Base-by-base conservation (phyloP, 2,113 vertebrate species). In the Todiramphus saurophagus region DNA sequence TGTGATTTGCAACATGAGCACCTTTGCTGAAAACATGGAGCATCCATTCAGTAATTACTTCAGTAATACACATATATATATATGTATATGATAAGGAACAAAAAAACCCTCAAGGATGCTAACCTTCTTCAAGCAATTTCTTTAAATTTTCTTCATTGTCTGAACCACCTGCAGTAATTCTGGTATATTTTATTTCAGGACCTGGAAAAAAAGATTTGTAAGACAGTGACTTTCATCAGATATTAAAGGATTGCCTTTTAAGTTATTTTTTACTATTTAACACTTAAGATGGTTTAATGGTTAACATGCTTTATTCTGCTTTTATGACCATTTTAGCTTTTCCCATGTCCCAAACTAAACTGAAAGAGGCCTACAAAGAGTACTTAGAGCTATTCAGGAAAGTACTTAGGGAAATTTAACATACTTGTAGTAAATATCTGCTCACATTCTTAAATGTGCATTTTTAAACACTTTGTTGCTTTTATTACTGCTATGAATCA, bases 141-240 rank as follows among this genome's bases (percentile, higher is more conserved):
- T 98, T 98, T 51, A 98, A 77, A 9, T 97, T 96, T 82, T 98
- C 98, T 81, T 97, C 98, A 48, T 97, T 93, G 43, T 98, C 97
- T 90, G 93, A 55, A 43, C 88, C 76, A 66, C 97, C 97, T 69
- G 98, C 84, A 73, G 98, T 98, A 93, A 98, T 98, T 84, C 96
- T 96, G 37, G 98, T 98, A 11, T 98, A 98, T 97, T 98, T 98
- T 95, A 98, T 97, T 97, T 98, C 98, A 87, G 98, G 98, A 84
- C 98, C 98, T 98, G 72, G 75, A 87, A 66, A 46, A 50, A 92
- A 33, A 44, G 5, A n/a, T 8, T 10, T 46, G 7, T 33, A 13
- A 82, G 28, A 53, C 13, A 62, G 4, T 43, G 11, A 25, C 1
- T 80, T 96, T 43, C 58, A 30, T 37, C 11, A 31, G 6, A 75